Evolutionary conservation across 2,888 invertebrate genomes (phyloP).

Genomic region (Heliconius sara): DNA sequence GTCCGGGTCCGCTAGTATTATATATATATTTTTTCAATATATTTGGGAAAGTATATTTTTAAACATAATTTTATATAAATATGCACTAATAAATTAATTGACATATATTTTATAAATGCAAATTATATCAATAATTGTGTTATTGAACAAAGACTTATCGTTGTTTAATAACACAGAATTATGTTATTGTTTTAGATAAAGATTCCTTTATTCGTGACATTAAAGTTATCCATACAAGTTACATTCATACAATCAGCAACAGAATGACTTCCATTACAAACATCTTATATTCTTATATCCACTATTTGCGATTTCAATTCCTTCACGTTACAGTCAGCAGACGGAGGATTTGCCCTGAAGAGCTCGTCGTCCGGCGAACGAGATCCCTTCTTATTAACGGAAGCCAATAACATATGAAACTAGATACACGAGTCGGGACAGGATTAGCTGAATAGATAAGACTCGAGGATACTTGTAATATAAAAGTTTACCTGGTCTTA

Average conservation of each 20-base stretch:
- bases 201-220: too few relatives aligned
- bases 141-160: too few relatives aligned
- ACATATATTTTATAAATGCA: too few relatives aligned
- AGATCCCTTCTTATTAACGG: conserved; percentile 25
- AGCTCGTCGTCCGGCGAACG: conserved; percentile 5
- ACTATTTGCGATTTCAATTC: conserved; percentile 1
- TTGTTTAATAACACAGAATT: too few relatives aligned
- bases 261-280: background rate
- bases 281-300: background rate
- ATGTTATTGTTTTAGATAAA: too few relatives aligned
- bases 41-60: too few relatives aligned
- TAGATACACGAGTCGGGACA: conserved; percentile 13
- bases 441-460: background rate
- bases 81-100: too few relatives aligned
- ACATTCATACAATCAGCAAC: background rate
- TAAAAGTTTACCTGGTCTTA: background rate
- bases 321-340: conserved; percentile 11
- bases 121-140: too few relatives aligned
- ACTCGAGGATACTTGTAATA: background rate
- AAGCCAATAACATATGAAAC: conserved; percentile 31
- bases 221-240: too few relatives aligned
- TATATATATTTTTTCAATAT: too few relatives aligned
- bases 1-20: too few relatives aligned
- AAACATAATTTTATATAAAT: too few relatives aligned
- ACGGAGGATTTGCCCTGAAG: conserved; percentile 4